These are phyloP conservation scores for Eumacrocentrus americanus DNA, from an alignment of 2,888 invertebrate species.

Conservation along the genomic window DNA sequence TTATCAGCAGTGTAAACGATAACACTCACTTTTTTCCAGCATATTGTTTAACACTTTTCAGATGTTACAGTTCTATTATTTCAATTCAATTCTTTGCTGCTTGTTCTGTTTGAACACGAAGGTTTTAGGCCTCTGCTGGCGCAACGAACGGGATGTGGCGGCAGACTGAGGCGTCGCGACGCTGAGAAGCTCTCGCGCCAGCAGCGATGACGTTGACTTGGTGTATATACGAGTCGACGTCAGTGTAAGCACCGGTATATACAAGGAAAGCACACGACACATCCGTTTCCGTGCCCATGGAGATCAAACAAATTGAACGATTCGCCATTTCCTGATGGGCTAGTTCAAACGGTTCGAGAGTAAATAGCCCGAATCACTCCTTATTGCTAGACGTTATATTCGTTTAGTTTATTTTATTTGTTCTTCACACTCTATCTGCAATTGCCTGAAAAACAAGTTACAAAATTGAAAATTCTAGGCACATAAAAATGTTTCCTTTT, in stretches of 20 bases:
- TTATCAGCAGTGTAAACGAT: not conserved
- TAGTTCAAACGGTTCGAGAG: not conserved
- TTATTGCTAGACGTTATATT: not conserved
- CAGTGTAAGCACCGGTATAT: conserved; percentile 15
- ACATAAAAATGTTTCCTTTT: not conserved
- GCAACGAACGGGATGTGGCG: conserved; percentile 43
- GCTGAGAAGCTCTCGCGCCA: conserved; percentile 37
- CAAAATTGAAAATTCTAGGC: too few species aligned
- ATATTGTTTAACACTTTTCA: conserved; percentile 37
- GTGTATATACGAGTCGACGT: conserved; percentile 17
- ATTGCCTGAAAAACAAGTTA: not conserved
- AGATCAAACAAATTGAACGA: conserved; percentile 20
- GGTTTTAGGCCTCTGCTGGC: not conserved
- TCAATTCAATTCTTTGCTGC: not conserved
- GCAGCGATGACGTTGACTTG: conserved; percentile 15
- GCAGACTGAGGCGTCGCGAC: conserved; percentile 58
- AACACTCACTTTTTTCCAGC: conserved; percentile 59
- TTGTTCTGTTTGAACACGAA: conserved; percentile 12
- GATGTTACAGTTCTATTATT: not conserved
- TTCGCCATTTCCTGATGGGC: conserved; percentile 4
- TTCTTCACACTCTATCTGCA: not conserved
- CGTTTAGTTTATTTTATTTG: not conserved
- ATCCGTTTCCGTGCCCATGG: conserved; percentile 3
- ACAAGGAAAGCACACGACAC: conserved; percentile 5
- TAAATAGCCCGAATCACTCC: not conserved